Evolutionary conservation across 2,113 vertebrate genomes (phyloP).

Genomic region (Prinia subflava): DNA sequence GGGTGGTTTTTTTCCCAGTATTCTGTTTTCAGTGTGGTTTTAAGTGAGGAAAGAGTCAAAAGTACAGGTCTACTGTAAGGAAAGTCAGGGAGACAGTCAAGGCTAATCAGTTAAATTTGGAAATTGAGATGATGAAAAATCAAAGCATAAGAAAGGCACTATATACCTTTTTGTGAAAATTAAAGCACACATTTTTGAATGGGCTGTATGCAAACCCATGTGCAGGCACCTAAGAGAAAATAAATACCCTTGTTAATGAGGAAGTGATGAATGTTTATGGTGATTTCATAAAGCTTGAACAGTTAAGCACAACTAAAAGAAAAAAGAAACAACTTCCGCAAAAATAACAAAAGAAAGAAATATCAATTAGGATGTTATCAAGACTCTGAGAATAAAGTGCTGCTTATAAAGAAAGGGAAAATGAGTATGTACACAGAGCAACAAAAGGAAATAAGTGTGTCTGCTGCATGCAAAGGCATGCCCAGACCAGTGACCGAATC

Average conservation of each 20-base stretch:
- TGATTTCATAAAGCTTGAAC: neutral
- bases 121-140: neutral
- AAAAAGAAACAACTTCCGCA: neutral
- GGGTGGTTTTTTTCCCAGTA: neutral
- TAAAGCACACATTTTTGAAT: neutral
- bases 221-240: neutral
- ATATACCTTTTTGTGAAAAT: neutral
- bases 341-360: neutral
- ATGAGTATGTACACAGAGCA: neutral
- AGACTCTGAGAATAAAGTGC: neutral
- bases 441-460: neutral
- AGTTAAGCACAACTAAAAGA: neutral
- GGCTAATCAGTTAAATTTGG: neutral
- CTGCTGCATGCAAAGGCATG: neutral
- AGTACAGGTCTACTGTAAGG: neutral
- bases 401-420: neutral
- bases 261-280: neutral
- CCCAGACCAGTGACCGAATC: neutral
- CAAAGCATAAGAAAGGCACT: neutral
- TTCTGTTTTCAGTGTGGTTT: neutral
- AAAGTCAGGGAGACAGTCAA: neutral
- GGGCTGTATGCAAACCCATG: neutral
- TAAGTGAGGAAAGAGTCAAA: neutral
- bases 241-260: neutral
- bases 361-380: neutral